Evolutionary conservation across 2,113 vertebrate species (phyloP).

Genomic region (Patagioenas fasciata): DNA sequence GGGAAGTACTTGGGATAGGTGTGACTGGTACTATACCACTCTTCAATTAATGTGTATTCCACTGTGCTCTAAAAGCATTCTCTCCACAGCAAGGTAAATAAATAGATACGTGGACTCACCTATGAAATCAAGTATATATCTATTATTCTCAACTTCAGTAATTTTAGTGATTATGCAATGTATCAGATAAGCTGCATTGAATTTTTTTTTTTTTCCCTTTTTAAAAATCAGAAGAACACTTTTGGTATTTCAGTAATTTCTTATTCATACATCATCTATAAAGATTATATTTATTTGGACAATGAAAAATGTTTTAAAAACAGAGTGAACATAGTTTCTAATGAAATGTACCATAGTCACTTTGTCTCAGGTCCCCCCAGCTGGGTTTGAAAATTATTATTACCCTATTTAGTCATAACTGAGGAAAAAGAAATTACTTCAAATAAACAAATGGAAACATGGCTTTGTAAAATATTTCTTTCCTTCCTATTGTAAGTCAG

Average conservation of each 20-base stretch:
- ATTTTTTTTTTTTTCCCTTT: not conserved
- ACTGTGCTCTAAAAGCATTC: not conserved
- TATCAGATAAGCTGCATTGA: not conserved
- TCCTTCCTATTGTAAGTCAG: not conserved
- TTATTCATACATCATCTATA: not conserved
- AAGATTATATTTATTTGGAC: not conserved
- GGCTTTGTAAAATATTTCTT: not conserved
- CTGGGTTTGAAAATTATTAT: not conserved
- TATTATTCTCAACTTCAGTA: not conserved
- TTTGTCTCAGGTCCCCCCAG: not conserved
- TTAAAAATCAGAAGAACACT: not conserved
- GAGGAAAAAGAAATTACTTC: not conserved
- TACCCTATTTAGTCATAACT: not conserved
- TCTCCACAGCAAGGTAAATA: not conserved
- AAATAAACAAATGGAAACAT: constrained; percentile 12
- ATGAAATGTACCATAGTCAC: not conserved
- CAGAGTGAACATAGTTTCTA: not conserved
- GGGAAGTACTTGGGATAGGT: not conserved
- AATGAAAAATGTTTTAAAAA: not conserved
- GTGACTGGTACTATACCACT: not conserved
- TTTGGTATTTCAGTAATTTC: not conserved
- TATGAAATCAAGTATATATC: not conserved
- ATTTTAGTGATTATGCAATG: not conserved
- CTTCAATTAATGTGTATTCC: not conserved
- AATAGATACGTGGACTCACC: not conserved